phyloP scores from a whole-genome alignment of 2,888 invertebrate genomes.

The Campoplex capitator region DNA sequence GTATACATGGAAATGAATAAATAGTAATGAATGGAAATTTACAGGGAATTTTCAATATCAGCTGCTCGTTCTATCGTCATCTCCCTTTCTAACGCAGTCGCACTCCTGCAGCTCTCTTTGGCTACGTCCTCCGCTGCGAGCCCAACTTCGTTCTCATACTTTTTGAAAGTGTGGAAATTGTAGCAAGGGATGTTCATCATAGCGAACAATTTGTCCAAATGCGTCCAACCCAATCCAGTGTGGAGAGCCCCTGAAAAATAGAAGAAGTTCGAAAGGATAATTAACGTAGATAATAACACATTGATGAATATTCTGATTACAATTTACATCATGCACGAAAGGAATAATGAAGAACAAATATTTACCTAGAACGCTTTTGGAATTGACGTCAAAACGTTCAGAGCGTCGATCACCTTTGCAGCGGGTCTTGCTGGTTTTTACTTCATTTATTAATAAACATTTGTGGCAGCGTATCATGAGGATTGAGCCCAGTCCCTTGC shows the following conservation, averaged over 20 bases:
- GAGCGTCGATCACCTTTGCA: slow-evolving; percentile 35
- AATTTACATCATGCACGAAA: background rate
- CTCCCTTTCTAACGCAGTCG: slow-evolving; percentile 31
- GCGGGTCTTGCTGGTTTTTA: slow-evolving; percentile 53
- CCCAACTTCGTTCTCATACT: slow-evolving; percentile 44
- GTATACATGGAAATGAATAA: background rate
- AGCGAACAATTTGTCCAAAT: slow-evolving; percentile 32
- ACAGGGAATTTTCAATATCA: slow-evolving; percentile 35
- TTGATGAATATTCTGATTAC: slow-evolving; percentile 3
- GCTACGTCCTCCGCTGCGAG: slow-evolving; percentile 39
- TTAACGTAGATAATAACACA: slow-evolving; percentile 9
- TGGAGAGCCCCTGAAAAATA: slow-evolving; percentile 42
- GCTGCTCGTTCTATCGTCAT: slow-evolving; percentile 31
- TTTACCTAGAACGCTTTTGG: slow-evolving; percentile 53
- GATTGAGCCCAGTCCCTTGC: slow-evolving; percentile 51
- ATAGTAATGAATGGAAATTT: slow-evolving; percentile 7
- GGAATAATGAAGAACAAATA: slow-evolving; percentile 30
- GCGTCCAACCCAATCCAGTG: slow-evolving; percentile 43
- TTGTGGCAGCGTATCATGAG: slow-evolving; percentile 61
- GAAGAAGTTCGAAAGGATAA: slow-evolving; percentile 1
- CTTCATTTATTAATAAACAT: slow-evolving; percentile 57
- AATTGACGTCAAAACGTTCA: slow-evolving; percentile 52
- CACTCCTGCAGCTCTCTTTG: slow-evolving; percentile 38
- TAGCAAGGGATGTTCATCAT: slow-evolving; percentile 30
- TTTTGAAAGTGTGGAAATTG: slow-evolving; percentile 25